phyloP scores from a whole-genome alignment of 1,140 invertebrate genomes.

The Colletes gigas region DNA sequence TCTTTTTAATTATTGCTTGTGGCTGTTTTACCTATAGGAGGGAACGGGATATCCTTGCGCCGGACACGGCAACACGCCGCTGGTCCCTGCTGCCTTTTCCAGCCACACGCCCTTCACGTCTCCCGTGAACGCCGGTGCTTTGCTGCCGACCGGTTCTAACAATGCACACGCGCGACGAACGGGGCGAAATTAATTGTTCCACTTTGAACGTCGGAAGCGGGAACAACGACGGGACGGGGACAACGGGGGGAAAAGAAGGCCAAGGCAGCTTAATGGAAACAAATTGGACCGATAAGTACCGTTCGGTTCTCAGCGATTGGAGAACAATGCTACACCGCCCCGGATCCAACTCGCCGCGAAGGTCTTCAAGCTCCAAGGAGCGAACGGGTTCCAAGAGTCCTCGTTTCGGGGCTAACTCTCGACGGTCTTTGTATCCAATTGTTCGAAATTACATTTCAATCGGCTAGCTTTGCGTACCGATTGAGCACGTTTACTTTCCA shows the following conservation, averaged over 20 bases:
- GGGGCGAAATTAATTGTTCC: slow-evolving; percentile 38
- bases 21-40: slow-evolving; percentile 70
- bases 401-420: not conserved
- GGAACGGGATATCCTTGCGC: slow-evolving; percentile 78
- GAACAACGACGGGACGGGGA: slow-evolving; percentile 83
- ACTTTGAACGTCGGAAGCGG: slow-evolving; percentile 82
- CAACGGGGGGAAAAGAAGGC: slow-evolving; percentile 31
- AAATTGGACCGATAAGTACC: slow-evolving; percentile 27
- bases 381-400: not conserved
- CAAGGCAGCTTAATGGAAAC: slow-evolving; percentile 71
- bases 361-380: slow-evolving; percentile 3
- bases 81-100: slow-evolving; percentile 70
- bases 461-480: too few species aligned
- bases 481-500: too few species aligned
- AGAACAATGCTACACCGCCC: slow-evolving; percentile 21
- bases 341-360: not conserved
- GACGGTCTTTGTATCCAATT: not conserved
- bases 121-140: slow-evolving; percentile 80
- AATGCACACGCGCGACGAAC: slow-evolving; percentile 46
- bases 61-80: slow-evolving; percentile 73
- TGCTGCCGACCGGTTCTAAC: slow-evolving; percentile 82
- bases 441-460: too few species aligned
- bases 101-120: slow-evolving; percentile 78
- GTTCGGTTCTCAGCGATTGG: slow-evolving; percentile 21
- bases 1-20: not conserved